A percentile compares a stretch with the other conserved stretches of the same genome.
Conservation (phyloP, 2,113 vertebrate genomes). For the Geococcyx californianus region DNA sequence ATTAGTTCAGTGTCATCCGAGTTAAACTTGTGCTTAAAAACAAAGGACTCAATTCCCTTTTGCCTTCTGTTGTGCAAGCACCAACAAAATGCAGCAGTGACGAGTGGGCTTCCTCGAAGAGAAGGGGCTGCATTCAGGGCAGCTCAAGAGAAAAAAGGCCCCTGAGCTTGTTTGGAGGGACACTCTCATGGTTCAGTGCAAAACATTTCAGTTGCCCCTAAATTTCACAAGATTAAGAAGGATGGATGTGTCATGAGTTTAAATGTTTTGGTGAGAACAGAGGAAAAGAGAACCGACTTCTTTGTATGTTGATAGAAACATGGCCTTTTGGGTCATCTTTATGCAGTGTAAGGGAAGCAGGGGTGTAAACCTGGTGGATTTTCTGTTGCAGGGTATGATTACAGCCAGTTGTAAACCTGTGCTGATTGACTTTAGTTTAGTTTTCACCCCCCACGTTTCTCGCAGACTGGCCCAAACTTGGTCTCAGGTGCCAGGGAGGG, state of each 20-base stretch:
- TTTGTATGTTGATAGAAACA: neutral
- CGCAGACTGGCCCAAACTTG: neutral
- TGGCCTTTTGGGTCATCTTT: neutral
- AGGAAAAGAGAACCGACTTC: neutral
- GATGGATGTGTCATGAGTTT: neutral
- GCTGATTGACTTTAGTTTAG: neutral
- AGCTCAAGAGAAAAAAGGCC: neutral
- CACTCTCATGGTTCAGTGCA: neutral
- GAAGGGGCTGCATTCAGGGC: neutral
- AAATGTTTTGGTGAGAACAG: neutral
- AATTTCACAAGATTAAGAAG: neutral
- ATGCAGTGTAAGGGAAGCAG: neutral
- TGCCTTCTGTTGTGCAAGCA: neutral
- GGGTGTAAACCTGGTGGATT: neutral
- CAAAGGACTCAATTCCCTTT: neutral
- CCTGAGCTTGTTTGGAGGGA: neutral
- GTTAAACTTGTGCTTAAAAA: conserved; percentile 37
- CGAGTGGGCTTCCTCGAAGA: neutral
- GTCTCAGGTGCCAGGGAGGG: neutral
- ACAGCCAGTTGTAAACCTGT: neutral
- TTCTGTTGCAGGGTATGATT: neutral
- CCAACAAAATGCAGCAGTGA: neutral
- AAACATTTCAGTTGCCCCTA: neutral
- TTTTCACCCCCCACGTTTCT: neutral
- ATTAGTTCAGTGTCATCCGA: neutral